A percentile compares a stretch with the other conserved stretches of the same genome.
phyloP scores from a whole-genome alignment of 2,888 invertebrate species.

The Pandemis cinnamomeana region DNA sequence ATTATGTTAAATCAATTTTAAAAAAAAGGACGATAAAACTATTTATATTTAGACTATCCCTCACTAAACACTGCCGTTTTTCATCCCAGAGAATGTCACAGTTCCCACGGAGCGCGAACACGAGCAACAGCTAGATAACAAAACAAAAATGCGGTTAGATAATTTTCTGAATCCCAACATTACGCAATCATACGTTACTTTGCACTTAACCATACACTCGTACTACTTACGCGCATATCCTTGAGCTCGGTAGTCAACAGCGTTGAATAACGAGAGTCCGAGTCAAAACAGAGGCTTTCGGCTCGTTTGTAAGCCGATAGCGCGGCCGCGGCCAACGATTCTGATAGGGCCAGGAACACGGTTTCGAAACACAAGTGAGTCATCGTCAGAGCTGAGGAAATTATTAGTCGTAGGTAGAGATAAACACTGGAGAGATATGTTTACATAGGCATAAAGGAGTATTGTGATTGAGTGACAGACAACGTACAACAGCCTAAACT shows the following conservation, averaged over 20 bases:
- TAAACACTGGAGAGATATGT: not conserved
- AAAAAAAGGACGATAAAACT: too few relatives aligned
- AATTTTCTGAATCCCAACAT: too few relatives aligned
- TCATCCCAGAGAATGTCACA: too few relatives aligned
- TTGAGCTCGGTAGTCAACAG: not conserved
- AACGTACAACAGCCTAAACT: too few relatives aligned
- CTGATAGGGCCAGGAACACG: not conserved
- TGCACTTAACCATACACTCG: not conserved
- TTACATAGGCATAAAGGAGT: too few relatives aligned
- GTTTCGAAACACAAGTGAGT: not conserved
- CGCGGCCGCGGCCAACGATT: not conserved
- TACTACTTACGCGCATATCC: not conserved
- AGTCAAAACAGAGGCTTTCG: slow-evolving; percentile 12
- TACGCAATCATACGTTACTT: not conserved
- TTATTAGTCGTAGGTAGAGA: not conserved
- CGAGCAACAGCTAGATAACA: too few relatives aligned
- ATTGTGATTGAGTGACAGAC: too few relatives aligned
- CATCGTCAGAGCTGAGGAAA: not conserved
- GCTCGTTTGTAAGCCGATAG: slow-evolving; percentile 12
- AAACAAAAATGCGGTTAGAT: too few relatives aligned
- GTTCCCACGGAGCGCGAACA: too few relatives aligned
- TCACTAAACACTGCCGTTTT: too few relatives aligned
- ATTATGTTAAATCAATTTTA: too few relatives aligned
- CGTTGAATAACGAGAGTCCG: not conserved
- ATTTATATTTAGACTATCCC: too few relatives aligned